Evolutionary conservation across 1,140 invertebrate species (phyloP).

Genomic region (Eciton burchellii): DNA sequence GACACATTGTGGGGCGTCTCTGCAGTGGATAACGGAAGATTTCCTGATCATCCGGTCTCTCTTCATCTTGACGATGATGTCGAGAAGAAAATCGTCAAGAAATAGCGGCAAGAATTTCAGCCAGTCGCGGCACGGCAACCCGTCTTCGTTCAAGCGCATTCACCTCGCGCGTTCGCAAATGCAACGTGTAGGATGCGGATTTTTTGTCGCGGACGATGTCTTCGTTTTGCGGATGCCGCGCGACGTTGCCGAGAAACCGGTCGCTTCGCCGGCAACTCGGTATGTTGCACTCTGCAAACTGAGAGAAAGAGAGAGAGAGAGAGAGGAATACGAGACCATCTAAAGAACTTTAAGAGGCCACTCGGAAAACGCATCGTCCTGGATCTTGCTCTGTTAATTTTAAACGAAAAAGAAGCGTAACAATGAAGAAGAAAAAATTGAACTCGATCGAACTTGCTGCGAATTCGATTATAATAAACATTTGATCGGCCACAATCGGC

Average conservation of each 20-base stretch:
- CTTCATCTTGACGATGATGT: neutral
- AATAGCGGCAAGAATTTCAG: conserved; percentile 8
- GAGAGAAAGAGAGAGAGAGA: too few species aligned
- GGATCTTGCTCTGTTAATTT: too few species aligned
- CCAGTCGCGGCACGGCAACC: neutral
- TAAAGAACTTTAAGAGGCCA: neutral
- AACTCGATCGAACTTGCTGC: too few species aligned
- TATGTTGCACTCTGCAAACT: too few species aligned
- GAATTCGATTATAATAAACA: neutral
- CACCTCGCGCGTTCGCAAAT: conserved; percentile 26
- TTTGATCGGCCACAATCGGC: too few species aligned
- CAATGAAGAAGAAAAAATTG: neutral
- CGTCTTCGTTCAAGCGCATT: neutral
- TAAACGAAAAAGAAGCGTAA: too few species aligned
- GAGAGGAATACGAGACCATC: neutral
- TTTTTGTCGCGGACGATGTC: neutral
- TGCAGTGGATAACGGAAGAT: too few species aligned
- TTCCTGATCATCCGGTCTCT: neutral
- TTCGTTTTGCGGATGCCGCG: conserved; percentile 24
- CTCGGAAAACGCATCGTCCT: too few species aligned
- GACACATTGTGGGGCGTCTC: too few species aligned
- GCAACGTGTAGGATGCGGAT: neutral
- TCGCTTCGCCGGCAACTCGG: neutral
- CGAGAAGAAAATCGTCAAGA: neutral
- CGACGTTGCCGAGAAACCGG: conserved; percentile 17